Evolutionary conservation across 2,113 vertebrate genomes (phyloP).

Genomic region (Salminus brasiliensis): DNA sequence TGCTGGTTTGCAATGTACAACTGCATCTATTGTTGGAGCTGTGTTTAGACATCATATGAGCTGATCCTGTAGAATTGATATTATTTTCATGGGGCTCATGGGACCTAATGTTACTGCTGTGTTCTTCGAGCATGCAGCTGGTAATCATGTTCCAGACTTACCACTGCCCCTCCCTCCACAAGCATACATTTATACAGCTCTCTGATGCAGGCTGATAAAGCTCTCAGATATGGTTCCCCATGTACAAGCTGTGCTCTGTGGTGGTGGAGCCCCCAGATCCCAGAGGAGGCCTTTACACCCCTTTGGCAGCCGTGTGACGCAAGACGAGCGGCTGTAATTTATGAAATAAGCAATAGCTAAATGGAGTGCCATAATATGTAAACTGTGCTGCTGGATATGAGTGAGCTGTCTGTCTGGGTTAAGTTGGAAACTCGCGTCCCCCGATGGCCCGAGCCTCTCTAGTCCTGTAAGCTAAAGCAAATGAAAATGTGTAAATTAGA

Average conservation of each 20-base stretch:
- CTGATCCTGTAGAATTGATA: conserved; percentile 27
- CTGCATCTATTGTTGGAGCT: conserved; percentile 36
- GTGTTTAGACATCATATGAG: conserved; percentile 33
- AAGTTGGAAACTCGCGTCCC: not conserved
- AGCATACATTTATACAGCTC: not conserved
- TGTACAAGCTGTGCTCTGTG: conserved; percentile 7
- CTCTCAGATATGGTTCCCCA: not conserved
- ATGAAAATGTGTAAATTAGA: too few species aligned
- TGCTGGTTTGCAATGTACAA: conserved; percentile 36
- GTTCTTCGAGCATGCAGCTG: not conserved
- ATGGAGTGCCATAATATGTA: not conserved
- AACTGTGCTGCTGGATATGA: not conserved
- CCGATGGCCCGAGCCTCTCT: not conserved
- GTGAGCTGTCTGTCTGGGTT: not conserved
- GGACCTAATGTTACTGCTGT: not conserved
- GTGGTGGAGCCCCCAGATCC: not conserved
- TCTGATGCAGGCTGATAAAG: not conserved
- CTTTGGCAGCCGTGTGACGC: not conserved
- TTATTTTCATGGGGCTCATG: conserved; percentile 3
- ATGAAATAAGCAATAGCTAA: conserved; percentile 31
- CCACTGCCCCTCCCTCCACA: not conserved
- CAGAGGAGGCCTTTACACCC: not conserved
- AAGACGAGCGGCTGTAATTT: conserved; percentile 20
- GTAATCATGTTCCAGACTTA: not conserved
- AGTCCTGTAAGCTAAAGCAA: not conserved